Evolutionary conservation across 2,888 invertebrate species (phyloP).

Genomic region (Allolobophora icterica): DNA sequence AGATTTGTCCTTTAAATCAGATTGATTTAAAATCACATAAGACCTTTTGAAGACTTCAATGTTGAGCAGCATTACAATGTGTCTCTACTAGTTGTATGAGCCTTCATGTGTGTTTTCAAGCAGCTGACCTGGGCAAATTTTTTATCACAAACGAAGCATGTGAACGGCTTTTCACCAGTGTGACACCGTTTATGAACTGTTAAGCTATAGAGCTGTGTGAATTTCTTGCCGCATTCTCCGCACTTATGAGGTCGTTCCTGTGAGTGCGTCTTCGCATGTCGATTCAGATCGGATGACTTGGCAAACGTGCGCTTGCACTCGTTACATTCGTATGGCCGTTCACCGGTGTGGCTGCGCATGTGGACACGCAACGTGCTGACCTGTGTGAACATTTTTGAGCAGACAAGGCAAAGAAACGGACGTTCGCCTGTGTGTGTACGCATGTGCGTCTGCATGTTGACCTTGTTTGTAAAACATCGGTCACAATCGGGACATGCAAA

Average conservation of each 20-base stretch:
- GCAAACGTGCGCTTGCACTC: slow-evolving; percentile 37
- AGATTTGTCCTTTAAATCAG: background rate
- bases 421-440: slow-evolving; percentile 97
- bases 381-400: slow-evolving; percentile 79
- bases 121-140: slow-evolving; percentile 37
- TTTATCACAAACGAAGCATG: slow-evolving; percentile 70
- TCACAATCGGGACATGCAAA: slow-evolving; percentile 11
- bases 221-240: slow-evolving; percentile 95
- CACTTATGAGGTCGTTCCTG: slow-evolving; percentile 95
- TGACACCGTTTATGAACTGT: slow-evolving; percentile 96
- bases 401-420: slow-evolving; percentile 95
- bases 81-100: slow-evolving; percentile 30
- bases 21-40: background rate
- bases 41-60: background rate
- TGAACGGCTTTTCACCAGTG: slow-evolving; percentile 75
- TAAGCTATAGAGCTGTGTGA: slow-evolving; percentile 95
- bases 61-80: background rate
- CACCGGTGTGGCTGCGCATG: slow-evolving; percentile 41
- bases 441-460: slow-evolving; percentile 71
- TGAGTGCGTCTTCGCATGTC: slow-evolving; percentile 92
- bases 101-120: slow-evolving; percentile 38
- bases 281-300: slow-evolving; percentile 70
- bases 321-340: slow-evolving; percentile 36
- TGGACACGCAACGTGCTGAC: slow-evolving; percentile 40
- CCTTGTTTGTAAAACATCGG: slow-evolving; percentile 21